Base-by-base conservation (phyloP, 2,888 invertebrate genomes). In the Uropetala carovei region DNA sequence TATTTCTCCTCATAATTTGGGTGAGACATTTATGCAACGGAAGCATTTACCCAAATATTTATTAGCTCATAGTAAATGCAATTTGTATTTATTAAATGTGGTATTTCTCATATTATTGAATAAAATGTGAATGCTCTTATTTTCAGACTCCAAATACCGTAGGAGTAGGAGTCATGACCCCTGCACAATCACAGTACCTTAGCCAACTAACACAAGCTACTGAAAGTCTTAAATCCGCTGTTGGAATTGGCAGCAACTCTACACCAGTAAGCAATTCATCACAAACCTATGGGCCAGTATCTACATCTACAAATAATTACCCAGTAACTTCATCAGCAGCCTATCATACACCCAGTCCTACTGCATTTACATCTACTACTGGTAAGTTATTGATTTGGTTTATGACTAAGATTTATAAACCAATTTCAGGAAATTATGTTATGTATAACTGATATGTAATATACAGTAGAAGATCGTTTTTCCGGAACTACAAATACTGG, bases 121-220 rank as follows among this genome's bases (percentile, higher is more conserved):
- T 5, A 43, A 5, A 5, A 43, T 43, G 43, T 43, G 43, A 43
- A 43, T 43, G 43, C 43, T 3, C 5, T 43, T 43, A 83, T 92
- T 93, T 93, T 58, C 93, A 94, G 94, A 93, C 93, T 92, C 93
- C 94, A 85, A 92, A 93, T 91, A 92, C 93, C 60, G 93, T 93
- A 89, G 93, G 93, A 22, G 93, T 93, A 75, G 93, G 93, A 27
- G 93, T 95, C 30, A 94, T 96, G 93, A 96, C 96, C 85, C 96
- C 96, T 82, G 96, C 96, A 30, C 96, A 96, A 94, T 95, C 96
- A 83, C 96, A 96, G 94, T 96, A 96, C 94, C 95, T 96, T 93
- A 96, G 95, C 86, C 96, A 96, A 94, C 94, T 96, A 93, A 95
- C 96, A 58, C 96, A 96, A 93, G 95, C 96, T 95, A 94, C 95